Conservation (phyloP, 1,140 invertebrate genomes). For the Panonychus citri region DNA sequence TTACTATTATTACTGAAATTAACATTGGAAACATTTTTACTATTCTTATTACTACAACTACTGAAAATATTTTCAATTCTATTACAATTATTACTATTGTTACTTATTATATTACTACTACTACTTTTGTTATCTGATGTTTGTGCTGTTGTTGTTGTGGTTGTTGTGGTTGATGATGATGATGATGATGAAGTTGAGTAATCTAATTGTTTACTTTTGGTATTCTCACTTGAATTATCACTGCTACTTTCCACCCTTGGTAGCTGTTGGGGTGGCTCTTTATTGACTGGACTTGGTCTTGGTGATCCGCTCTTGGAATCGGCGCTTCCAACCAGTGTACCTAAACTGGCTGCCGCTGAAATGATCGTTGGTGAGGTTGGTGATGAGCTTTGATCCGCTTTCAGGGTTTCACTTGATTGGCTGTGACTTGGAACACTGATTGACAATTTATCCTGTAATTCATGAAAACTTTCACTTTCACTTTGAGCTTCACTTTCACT, state of each 20-base stretch:
- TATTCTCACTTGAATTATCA: too few relatives aligned
- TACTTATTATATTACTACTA: not conserved
- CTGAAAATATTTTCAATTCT: too few relatives aligned
- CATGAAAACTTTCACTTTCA: not conserved
- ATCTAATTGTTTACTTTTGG: too few relatives aligned
- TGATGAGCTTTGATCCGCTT: slow-evolving; percentile 23
- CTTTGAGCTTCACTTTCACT: slow-evolving; percentile 6
- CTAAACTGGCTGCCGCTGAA: slow-evolving; percentile 30
- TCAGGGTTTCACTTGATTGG: slow-evolving; percentile 33
- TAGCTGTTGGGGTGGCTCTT: slow-evolving; percentile 10
- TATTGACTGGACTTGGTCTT: slow-evolving; percentile 1
- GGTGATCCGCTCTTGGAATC: slow-evolving; percentile 12
- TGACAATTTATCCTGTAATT: not conserved
- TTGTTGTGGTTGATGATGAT: not conserved
- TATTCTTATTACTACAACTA: not conserved
- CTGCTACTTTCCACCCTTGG: not conserved
- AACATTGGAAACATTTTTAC: not conserved
- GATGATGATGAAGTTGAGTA: not conserved
- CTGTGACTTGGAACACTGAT: slow-evolving; percentile 30
- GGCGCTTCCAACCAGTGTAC: slow-evolving; percentile 33
- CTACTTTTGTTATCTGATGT: not conserved
- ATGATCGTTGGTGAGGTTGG: slow-evolving; percentile 44
- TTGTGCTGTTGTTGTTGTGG: not conserved
- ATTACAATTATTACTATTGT: not conserved
- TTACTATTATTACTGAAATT: not conserved